Base-by-base conservation (phyloP, 2,113 vertebrate genomes). In the Cinclus cinclus region DNA sequence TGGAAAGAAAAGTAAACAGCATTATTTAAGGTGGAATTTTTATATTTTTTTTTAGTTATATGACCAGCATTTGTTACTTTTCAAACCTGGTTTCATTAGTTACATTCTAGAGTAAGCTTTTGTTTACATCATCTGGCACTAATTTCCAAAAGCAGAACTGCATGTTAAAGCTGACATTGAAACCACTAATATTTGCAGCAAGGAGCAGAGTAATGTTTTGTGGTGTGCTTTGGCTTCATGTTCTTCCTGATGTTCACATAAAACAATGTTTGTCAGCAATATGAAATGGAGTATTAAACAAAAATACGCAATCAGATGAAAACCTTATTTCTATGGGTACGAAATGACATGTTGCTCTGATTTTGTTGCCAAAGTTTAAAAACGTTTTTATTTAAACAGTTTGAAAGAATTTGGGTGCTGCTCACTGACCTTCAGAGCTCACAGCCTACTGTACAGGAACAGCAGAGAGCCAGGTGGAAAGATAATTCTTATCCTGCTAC, bases 1-100 rank as follows among this genome's bases (percentile, higher is more conserved):
- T 13, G 39, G 39, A 67, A 90, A 88, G 79, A 92, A 91, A 87
- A 83, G 68, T 92, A 83, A 91, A 86, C 78, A 83, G 28, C 35
- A 5, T 78, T 77, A 64, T 86, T 95, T 83, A 94, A 86, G 59
- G 75, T 60, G 64, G 84, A 85, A 4, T 15, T 87, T 60, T 52
- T 30, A 4, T 44, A 3, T 35, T 42, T 75, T 70, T 78, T 62
- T 55, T 59, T 73, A 5, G 25, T 42, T 56, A 6, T 8, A 9
- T 59, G 20, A 44, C 44, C 6, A 78, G 16, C 18, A 28, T 65
- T 87, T 91, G 13, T 87, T 89, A 50, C 49, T 44, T 87, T 5
- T 39, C 31, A 60, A 49, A 52, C 49, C 6, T 65, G 37, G 11
- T 59, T 63, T 74, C 17, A n/a, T 68, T 27, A 47, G 37, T 39